Conservation (phyloP, 2,797 vertebrate genomes). For the Balearica regulorum region DNA sequence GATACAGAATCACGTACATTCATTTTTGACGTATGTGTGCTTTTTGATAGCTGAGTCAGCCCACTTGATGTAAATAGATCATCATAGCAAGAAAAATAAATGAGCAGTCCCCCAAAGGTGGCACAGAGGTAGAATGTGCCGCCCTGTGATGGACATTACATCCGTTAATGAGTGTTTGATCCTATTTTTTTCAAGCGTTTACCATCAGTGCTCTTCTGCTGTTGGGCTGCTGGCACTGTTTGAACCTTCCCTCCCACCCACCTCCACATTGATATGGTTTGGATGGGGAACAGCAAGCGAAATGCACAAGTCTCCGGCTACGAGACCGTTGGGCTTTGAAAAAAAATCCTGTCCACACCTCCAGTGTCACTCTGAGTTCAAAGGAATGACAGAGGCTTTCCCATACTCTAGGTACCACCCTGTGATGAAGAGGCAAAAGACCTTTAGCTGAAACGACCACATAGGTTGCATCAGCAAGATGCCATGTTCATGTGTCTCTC, state of each 20-base stretch:
- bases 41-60: neutral
- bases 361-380: neutral
- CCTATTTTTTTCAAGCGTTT: neutral
- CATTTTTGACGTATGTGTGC: neutral
- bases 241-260: neutral
- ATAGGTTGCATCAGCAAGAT: neutral
- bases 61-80: neutral
- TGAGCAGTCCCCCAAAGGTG: neutral
- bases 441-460: neutral
- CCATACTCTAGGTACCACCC: neutral
- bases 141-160: neutral
- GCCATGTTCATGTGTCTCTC: fast-evolving
- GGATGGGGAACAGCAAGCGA: neutral
- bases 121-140: neutral
- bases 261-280: neutral
- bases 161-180: neutral
- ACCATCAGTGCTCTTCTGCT: neutral
- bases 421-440: neutral
- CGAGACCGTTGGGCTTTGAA: neutral
- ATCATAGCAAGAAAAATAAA: neutral
- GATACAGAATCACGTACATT: neutral
- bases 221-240: neutral
- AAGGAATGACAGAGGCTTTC: neutral
- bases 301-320: fast-evolving
- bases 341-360: neutral